phyloP scores from a whole-genome alignment of 2,113 vertebrate genomes.

The Scortum barcoo region DNA sequence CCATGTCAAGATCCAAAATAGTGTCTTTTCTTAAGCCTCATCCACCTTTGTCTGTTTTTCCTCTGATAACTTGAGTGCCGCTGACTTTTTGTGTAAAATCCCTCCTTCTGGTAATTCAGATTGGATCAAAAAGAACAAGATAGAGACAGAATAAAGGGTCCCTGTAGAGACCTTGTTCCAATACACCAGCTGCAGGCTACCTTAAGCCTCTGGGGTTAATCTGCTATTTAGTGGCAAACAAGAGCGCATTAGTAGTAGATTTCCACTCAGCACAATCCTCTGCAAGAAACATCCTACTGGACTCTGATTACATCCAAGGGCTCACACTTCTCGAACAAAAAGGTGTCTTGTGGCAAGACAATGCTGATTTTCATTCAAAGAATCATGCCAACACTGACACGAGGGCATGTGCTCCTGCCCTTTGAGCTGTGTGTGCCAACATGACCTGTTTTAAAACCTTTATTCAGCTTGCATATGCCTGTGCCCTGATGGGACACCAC shows the following conservation, averaged over 20 bases:
- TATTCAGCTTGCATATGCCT: constrained; percentile 1
- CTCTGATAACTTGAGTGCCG: constrained; percentile 36
- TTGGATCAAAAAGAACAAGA: constrained; percentile 36
- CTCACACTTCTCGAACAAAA: constrained; percentile 46
- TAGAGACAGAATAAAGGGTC: constrained; percentile 26
- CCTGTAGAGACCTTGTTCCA: constrained; percentile 49
- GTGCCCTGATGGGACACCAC: background rate
- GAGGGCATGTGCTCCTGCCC: background rate
- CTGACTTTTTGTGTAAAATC: constrained; percentile 46
- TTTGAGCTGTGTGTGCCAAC: constrained; percentile 30
- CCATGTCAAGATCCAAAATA: background rate
- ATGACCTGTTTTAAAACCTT: constrained; percentile 7
- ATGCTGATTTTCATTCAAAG: constrained; percentile 47
- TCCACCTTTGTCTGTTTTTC: constrained; percentile 25
- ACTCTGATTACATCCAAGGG: constrained; percentile 49
- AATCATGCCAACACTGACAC: constrained; percentile 22
- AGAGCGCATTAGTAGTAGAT: constrained; percentile 58
- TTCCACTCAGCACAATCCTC: constrained; percentile 48
- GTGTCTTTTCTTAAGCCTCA: constrained; percentile 18
- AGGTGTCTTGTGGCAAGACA: constrained; percentile 28
- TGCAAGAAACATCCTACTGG: constrained; percentile 41
- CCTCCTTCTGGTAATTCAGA: constrained; percentile 27
- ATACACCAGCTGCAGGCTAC: constrained; percentile 48
- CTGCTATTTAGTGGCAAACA: constrained; percentile 74
- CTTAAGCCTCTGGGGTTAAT: constrained; percentile 58